Conservation (phyloP, 1,140 invertebrate genomes). For the Aphaenogaster floridana region DNA sequence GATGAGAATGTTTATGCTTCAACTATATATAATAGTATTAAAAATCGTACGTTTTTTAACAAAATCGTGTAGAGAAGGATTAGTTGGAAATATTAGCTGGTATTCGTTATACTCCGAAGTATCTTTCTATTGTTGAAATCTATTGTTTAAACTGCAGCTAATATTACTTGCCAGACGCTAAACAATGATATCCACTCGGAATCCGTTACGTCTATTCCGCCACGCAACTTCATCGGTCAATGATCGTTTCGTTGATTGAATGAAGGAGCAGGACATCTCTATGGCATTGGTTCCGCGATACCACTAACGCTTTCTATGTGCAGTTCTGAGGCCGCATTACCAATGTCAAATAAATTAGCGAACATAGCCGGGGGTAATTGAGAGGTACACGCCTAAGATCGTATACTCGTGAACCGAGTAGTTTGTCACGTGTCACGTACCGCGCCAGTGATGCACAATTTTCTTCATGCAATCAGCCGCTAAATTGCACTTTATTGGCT, state of each 20-base stretch:
- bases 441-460: conserved; percentile 32
- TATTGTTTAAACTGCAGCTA: conserved; percentile 18
- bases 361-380: conserved; percentile 29
- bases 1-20: background rate
- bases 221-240: conserved; percentile 17
- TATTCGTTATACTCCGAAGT: background rate
- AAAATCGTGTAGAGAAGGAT: background rate
- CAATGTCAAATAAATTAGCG: conserved; percentile 62
- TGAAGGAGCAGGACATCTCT: conserved; percentile 35
- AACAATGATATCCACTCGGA: conserved; percentile 14
- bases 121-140: background rate
- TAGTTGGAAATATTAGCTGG: background rate
- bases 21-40: background rate
- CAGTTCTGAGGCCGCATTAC: background rate
- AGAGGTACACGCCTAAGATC: conserved; percentile 27
- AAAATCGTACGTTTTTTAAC: background rate
- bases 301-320: background rate
- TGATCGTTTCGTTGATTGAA: conserved; percentile 37
- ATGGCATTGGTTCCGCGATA: background rate
- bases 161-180: background rate
- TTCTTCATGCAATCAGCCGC: background rate
- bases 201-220: conserved; percentile 29
- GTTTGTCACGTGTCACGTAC: conserved; percentile 46
- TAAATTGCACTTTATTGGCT: conserved; percentile 32
- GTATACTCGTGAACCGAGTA: conserved; percentile 12